A percentile compares a stretch with the other conserved stretches of the same genome.
These are phyloP conservation scores for Nymphalis io DNA, from an alignment of 1,140 invertebrate genomes.

Conservation along the genomic window DNA sequence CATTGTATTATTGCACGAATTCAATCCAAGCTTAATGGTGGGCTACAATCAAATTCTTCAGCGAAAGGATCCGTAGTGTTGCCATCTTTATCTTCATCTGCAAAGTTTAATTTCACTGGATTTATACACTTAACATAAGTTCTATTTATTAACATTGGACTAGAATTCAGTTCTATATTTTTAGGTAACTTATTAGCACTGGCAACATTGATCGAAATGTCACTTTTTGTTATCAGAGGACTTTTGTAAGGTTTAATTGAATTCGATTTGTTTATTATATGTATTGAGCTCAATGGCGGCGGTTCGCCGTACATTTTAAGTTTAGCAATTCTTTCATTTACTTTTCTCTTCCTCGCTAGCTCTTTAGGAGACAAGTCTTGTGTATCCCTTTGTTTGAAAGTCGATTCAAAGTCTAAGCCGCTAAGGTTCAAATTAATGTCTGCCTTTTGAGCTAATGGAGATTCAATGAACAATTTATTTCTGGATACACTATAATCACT, in stretches of 20 bases:
- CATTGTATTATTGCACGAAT: background rate
- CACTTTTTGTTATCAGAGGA: constrained; percentile 52
- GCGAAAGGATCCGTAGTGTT: constrained; percentile 56
- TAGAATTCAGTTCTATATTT: constrained; percentile 30
- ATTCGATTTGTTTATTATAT: constrained; percentile 67
- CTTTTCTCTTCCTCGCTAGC: constrained; percentile 51
- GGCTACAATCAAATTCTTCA: constrained; percentile 71
- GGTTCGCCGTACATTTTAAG: constrained; percentile 76
- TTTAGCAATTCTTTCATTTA: constrained; percentile 66
- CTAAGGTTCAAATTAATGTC: constrained; percentile 59
- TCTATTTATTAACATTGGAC: constrained; percentile 50
- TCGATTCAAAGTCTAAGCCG: constrained; percentile 69
- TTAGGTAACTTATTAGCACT: constrained; percentile 35
- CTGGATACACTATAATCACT: constrained; percentile 54
- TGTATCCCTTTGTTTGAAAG: constrained; percentile 59
- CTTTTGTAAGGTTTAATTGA: constrained; percentile 59
- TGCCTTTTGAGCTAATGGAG: constrained; percentile 40
- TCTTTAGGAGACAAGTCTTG: constrained; percentile 49
- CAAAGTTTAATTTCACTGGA: constrained; percentile 66
- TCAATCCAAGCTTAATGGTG: constrained; percentile 63
- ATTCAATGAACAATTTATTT: constrained; percentile 60
- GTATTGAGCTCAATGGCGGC: constrained; percentile 64
- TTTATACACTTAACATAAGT: constrained; percentile 50
- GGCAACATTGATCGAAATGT: constrained; percentile 44
- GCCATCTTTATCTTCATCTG: constrained; percentile 37